Base-by-base conservation (phyloP, 2,113 vertebrate species). In the Acrocephalus arundinaceus region DNA sequence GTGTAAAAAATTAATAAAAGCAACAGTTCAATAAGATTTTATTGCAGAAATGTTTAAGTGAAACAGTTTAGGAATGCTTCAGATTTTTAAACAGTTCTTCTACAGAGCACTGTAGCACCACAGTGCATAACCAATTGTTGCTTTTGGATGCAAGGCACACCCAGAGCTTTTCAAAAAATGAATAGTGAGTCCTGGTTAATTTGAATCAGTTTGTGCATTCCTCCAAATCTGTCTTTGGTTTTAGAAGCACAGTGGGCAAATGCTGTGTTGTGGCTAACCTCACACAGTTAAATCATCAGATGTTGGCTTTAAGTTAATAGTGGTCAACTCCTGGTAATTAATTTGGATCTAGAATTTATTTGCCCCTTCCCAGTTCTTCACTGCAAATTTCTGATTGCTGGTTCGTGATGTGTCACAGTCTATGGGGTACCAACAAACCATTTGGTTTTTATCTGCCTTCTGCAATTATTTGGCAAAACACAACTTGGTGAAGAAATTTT, bases 1-100 rank as follows among this genome's bases (percentile, higher is more conserved):
- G 91, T 96, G 90, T 91, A 97, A 96, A 96, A 97, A 97, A 98
- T 97, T 97, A 98, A 97, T 96, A 95, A 96, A 97, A 97, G 91
- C 95, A 97, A 95, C 94, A 97, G 92, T 96, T 97, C 94, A 96
- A 71, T 95, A 94, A 96, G 96, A 97, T 97, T 97, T 97, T 97
- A 97, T 96, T 97, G 93, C 97, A 96, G 91, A 90, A 96, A 97
- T 97, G 70, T 97, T 98, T 97, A 97, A 97, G 85, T 86, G 94
- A 97, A 97, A 96, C 92, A 85, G 95, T 97, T 97, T 94, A 94
- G 93, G 95, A 96, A 96, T 93, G 94, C 91, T 90, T 97, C 27
- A 31, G 97, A 90, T 97, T 97, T 97, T 97, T 96, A 97, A 98
- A 66, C 87, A 92, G 96, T 97, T 97, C 68, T 31, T 49, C 87